Conservation (phyloP, 2,888 invertebrate species). For the Metalampra italica region DNA sequence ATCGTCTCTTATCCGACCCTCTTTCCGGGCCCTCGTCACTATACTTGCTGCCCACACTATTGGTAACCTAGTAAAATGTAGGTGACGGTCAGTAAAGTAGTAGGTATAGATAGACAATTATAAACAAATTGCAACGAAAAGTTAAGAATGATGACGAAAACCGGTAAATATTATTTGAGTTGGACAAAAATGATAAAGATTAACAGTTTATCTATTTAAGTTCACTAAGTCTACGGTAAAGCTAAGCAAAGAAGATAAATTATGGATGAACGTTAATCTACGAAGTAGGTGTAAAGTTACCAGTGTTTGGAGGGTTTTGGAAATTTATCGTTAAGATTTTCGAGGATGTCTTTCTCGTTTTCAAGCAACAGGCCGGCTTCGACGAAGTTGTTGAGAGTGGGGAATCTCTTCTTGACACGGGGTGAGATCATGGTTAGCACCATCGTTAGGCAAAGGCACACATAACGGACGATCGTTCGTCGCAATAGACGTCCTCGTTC, state of each 20-base stretch:
- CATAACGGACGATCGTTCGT: constrained; percentile 89
- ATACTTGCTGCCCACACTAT: constrained; percentile 96
- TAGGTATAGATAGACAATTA: neutral
- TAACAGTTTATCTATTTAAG: too few relatives aligned
- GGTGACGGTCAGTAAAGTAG: neutral
- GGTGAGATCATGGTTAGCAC: constrained; percentile 92
- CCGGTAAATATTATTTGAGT: neutral
- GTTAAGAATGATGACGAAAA: neutral
- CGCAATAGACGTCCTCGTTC: constrained; percentile 90
- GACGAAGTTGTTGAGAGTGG: constrained; percentile 88
- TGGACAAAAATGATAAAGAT: neutral
- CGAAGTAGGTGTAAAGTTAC: constrained; percentile 43
- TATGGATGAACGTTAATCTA: neutral
- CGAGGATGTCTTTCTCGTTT: constrained; percentile 88
- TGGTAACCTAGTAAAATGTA: constrained; percentile 79
- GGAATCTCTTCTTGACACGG: constrained; percentile 92
- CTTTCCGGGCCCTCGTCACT: constrained; percentile 92
- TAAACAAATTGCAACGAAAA: neutral
- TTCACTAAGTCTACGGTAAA: too few relatives aligned
- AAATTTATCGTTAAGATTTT: constrained; percentile 87
- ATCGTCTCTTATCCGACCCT: constrained; percentile 92
- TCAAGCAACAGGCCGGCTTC: constrained; percentile 90
- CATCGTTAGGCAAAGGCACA: constrained; percentile 92
- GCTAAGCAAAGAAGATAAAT: too few relatives aligned
- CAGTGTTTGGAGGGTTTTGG: constrained; percentile 93